Evolutionary conservation across 2,888 invertebrate genomes (phyloP).

Genomic region (Aporophyla nigra): DNA sequence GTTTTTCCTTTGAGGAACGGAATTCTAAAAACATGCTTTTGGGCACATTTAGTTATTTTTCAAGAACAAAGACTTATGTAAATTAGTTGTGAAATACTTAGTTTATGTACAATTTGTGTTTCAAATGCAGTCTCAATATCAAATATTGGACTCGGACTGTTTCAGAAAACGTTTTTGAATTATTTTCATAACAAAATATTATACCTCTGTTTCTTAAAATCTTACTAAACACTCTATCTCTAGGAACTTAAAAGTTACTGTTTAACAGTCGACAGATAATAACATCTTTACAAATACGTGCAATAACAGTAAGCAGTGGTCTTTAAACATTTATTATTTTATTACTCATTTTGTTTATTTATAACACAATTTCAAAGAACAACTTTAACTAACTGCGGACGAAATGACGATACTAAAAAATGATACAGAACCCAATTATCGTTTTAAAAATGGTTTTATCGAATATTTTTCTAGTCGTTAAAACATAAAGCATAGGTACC

Average conservation of each 20-base stretch:
- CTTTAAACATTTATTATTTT: conserved; percentile 30
- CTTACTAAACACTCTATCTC: not conserved
- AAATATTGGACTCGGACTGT: not conserved
- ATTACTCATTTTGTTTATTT: conserved; percentile 31
- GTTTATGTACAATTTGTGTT: not conserved
- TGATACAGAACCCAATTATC: not conserved
- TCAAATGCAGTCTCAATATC: not conserved
- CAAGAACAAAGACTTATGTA: not conserved
- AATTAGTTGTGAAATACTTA: not conserved
- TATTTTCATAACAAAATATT: not conserved
- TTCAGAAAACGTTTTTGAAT: not conserved
- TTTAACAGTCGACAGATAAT: not conserved
- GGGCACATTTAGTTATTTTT: not conserved
- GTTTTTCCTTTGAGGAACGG: too few species aligned
- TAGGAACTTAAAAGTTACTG: conserved; percentile 5
- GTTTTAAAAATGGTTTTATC: not conserved
- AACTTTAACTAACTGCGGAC: not conserved
- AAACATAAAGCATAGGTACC: not conserved
- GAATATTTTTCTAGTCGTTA: not conserved
- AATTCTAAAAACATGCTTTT: too few species aligned
- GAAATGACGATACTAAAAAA: conserved; percentile 2
- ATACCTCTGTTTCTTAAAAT: not conserved
- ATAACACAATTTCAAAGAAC: conserved; percentile 33
- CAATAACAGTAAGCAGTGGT: conserved; percentile 24
- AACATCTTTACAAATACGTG: conserved; percentile 16